Evolutionary conservation across 2,888 invertebrate species (phyloP), one percentile per base, ranked within the genome.

Genomic region (Selenia dentaria): DNA sequence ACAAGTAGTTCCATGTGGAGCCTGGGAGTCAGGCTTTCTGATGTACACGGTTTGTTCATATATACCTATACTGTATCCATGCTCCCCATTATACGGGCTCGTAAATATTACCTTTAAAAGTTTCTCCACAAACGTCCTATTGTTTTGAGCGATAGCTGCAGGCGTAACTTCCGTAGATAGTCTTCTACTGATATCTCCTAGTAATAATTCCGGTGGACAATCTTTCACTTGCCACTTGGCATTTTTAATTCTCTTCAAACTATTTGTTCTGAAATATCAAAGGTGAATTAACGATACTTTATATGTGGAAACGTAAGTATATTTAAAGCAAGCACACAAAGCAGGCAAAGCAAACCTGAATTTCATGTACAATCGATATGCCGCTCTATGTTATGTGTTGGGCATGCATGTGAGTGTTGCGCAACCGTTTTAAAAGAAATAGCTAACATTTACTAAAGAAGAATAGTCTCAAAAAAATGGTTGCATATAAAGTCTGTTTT

Each of bases 61-160:
- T n/a, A n/a, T n/a, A n/a, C n/a, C n/a, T n/a, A n/a, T n/a, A n/a
- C n/a, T n/a, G n/a, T n/a, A n/a, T n/a, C n/a, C n/a, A n/a, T n/a
- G n/a, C n/a, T n/a, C n/a, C n/a, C n/a, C n/a, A n/a, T n/a, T n/a
- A n/a, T n/a, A n/a, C n/a, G n/a, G n/a, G n/a, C n/a, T n/a, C n/a
- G n/a, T n/a, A n/a, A 13, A 27, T 3, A 2, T 25, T 88, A 96
- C 99, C 93, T 98, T 98, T 34, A 99, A 91, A 62, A 99, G 92
- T 77, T 98, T 97, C 75, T 99, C 99, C 33, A 99, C 99, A 90
- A 99, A 99, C 13, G 97, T 96, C 95, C 98, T 97, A 85, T 99
- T 99, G 22, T 98, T 98, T 80, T 99, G 98, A 8, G 98, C 98
- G 67, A 99, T 96, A 25, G 97, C 93, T 0, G 98, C 97, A 0